Percentiles rank a stretch among this genome's conserved stretches.
Evolutionary conservation across 1,140 invertebrate species (phyloP).

Genomic region (Apocrypta bakeri): DNA sequence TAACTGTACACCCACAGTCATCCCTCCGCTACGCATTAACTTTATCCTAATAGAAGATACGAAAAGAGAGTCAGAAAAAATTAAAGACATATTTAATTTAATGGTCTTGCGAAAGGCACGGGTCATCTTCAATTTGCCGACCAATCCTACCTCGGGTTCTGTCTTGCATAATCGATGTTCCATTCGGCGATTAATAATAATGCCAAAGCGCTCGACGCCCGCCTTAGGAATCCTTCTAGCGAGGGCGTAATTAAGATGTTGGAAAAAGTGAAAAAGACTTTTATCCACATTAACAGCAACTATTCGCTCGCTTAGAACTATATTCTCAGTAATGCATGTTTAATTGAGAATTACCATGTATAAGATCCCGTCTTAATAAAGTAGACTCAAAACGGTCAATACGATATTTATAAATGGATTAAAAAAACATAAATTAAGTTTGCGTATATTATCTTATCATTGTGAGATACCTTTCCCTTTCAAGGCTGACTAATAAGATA

Average conservation of each 20-base stretch:
- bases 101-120: conserved; percentile 56
- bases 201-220: not conserved
- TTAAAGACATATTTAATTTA: conserved; percentile 51
- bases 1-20: too few species aligned
- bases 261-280: not conserved
- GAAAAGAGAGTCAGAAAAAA: conserved; percentile 18
- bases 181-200: conserved; percentile 22
- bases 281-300: not conserved
- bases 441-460: conserved; percentile 5
- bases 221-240: not conserved
- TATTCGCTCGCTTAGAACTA: not conserved
- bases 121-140: conserved; percentile 57
- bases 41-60: not conserved
- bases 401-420: too few species aligned
- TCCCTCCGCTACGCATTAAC: too few species aligned
- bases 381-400: not conserved
- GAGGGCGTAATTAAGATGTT: not conserved
- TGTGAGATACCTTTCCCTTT: conserved; percentile 40
- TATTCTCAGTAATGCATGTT: too few species aligned
- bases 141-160: conserved; percentile 47
- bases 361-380: too few species aligned
- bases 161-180: conserved; percentile 48
- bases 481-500: conserved; percentile 49
- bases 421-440: not conserved
- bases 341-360: too few species aligned